These are phyloP conservation scores for Poecilia velifera DNA, from an alignment of 2,797 vertebrate genomes.

Conservation along the genomic window DNA sequence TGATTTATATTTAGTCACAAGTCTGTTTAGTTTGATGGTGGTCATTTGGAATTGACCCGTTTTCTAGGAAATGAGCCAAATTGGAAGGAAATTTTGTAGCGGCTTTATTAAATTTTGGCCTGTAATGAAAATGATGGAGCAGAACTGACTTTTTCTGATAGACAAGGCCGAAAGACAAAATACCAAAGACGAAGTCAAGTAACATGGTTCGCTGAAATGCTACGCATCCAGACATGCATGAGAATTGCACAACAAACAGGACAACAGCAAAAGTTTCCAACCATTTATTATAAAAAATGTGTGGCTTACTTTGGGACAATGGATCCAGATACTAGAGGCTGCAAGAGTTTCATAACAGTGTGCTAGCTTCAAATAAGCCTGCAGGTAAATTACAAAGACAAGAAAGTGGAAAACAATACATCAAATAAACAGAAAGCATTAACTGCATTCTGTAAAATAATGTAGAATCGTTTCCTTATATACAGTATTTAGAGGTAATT, in stretches of 20 bases:
- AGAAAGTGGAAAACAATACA: neutral
- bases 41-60: neutral
- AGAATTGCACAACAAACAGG: neutral
- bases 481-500: slow-evolving; percentile 13
- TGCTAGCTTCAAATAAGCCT: slow-evolving; percentile 1
- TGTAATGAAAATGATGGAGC: slow-evolving; percentile 2
- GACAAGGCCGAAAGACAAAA: neutral
- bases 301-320: slow-evolving; percentile 15
- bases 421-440: neutral
- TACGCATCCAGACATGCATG: neutral
- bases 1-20: neutral
- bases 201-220: slow-evolving; percentile 5
- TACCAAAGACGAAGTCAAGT: neutral
- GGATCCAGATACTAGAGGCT: neutral
- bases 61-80: neutral
- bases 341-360: slow-evolving; percentile 1
- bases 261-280: neutral
- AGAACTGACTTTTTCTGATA: neutral
- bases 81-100: neutral
- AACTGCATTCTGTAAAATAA: neutral
- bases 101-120: slow-evolving; percentile 4
- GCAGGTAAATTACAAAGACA: neutral
- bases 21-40: no score
- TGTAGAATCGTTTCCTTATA: neutral
- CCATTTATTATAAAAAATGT: slow-evolving; percentile 34